Base-by-base conservation (phyloP, 2,797 vertebrate species). In the Gambelia wislizenii region DNA sequence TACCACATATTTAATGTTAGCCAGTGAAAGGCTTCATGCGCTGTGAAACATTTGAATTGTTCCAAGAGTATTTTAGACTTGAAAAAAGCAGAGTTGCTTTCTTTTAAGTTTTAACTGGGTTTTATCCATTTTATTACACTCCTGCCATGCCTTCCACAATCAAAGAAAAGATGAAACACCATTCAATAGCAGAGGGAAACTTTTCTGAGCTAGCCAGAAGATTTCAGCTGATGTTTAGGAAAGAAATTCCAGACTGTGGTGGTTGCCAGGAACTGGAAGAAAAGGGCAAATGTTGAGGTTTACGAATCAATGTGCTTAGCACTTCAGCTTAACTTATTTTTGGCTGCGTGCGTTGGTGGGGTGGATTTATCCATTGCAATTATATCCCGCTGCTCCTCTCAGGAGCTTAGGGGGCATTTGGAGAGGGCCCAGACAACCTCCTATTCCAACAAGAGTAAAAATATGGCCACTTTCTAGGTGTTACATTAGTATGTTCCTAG, bases 301-400 rank as follows among this genome's bases (percentile, higher is more conserved):
- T 81, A 59, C 33, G 86, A 42, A 81, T 72, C 78, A n/a, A 87
- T 81, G 64, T 56, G 52, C 77, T 72, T 87, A 87, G 86, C 86
- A 72, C 67, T 72, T 59, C 42, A n/a, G 52, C 12, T 25, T 59
- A n/a, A 81, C 47, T 70, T 87, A 70, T 70, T 70, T 54, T 69
- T 81, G 86, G 78, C 30, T 39, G 18, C 9, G 49, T 33, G n/a
- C 9, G n/a, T 9, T 42, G 16, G 76, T 7, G 25, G 5, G 36
- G 47, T 87, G 79, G 30, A 70, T 87, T 87, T 79, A 79, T 52
- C 20, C 44, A 14, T 33, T 36, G 74, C 33, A 49, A 52, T 49
- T 64, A 1, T 27, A 52, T 39, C 80, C 77, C 77, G 14, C 52
- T 56, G 39, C 13, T 39, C 30, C 16, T 30, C 49, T 36, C 25